Evolutionary conservation across 2,888 invertebrate genomes (phyloP).

Genomic region (Euclidia mi): DNA sequence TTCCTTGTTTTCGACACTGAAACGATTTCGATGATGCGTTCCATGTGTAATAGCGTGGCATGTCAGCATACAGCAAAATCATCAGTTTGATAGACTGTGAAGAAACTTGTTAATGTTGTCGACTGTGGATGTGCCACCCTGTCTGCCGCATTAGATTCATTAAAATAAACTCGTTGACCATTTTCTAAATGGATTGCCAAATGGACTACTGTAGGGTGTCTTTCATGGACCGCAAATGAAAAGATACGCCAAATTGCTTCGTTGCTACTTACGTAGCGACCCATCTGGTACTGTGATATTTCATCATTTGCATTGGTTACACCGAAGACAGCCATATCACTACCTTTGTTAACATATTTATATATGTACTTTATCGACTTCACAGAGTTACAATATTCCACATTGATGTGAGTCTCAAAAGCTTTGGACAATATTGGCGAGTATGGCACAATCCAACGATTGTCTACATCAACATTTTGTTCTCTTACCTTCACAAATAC

Average conservation of each 20-base stretch:
- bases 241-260: constrained; percentile 45
- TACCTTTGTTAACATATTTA: constrained; percentile 44
- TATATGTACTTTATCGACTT: constrained; percentile 40
- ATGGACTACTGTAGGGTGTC: constrained; percentile 40
- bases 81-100: constrained; percentile 46
- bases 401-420: constrained; percentile 31
- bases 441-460: no score
- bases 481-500: no score
- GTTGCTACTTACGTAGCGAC: constrained; percentile 48
- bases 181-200: constrained; percentile 33
- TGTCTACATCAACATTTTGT: no score
- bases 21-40: constrained; percentile 12
- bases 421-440: no score
- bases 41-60: constrained; percentile 46
- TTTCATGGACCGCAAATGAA: constrained; percentile 16
- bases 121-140: no score
- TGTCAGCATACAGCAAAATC: constrained; percentile 43
- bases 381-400: constrained; percentile 35
- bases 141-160: no score
- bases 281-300: constrained; percentile 45
- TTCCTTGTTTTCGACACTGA: constrained; percentile 26
- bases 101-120: no score
- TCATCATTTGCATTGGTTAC: constrained; percentile 41
- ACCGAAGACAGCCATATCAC: constrained; percentile 38
- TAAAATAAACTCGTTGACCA: no score